These are phyloP conservation scores for Etheostoma spectabile DNA, from an alignment of 2,113 vertebrate genomes.

Conservation along the genomic window DNA sequence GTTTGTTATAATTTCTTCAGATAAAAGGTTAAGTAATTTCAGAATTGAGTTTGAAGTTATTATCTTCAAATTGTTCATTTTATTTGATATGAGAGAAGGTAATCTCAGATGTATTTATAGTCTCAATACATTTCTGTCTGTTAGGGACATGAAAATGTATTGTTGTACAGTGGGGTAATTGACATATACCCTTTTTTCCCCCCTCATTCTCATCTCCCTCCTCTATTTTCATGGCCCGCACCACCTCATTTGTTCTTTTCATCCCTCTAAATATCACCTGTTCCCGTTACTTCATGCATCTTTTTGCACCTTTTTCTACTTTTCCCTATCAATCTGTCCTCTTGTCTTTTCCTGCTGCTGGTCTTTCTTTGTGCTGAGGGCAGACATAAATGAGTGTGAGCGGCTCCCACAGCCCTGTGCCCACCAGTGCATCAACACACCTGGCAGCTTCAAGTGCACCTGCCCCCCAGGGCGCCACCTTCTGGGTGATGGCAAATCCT, in stretches of 20 bases:
- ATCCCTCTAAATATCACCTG: conserved; percentile 5
- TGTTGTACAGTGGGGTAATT: conserved; percentile 70
- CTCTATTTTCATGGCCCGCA: conserved; percentile 48
- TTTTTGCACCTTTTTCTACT: conserved; percentile 22
- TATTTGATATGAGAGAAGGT: conserved; percentile 30
- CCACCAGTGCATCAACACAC: conserved; percentile 93
- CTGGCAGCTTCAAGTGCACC: conserved; percentile 95
- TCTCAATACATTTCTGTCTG: conserved; percentile 76
- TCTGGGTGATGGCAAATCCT: conserved; percentile 97
- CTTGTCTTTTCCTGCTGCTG: conserved; percentile 73
- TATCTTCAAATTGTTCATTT: not conserved
- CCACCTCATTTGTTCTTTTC: conserved; percentile 41
- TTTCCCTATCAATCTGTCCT: not conserved
- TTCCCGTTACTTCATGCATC: not conserved
- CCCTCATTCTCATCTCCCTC: conserved; percentile 57
- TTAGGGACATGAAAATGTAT: conserved; percentile 63
- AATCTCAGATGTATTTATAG: conserved; percentile 5
- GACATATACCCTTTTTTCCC: conserved; percentile 80
- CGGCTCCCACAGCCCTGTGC: conserved; percentile 93
- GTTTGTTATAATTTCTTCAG: conserved; percentile 51
- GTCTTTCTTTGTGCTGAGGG: conserved; percentile 79
- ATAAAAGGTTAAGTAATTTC: not conserved
- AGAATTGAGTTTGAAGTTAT: not conserved
- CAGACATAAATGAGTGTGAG: conserved; percentile 99
- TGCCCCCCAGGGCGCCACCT: conserved; percentile 93